Evolutionary conservation across 2,888 invertebrate genomes (phyloP), one percentile per base, ranked within the genome.

Genomic region (Diadromus collaris): DNA sequence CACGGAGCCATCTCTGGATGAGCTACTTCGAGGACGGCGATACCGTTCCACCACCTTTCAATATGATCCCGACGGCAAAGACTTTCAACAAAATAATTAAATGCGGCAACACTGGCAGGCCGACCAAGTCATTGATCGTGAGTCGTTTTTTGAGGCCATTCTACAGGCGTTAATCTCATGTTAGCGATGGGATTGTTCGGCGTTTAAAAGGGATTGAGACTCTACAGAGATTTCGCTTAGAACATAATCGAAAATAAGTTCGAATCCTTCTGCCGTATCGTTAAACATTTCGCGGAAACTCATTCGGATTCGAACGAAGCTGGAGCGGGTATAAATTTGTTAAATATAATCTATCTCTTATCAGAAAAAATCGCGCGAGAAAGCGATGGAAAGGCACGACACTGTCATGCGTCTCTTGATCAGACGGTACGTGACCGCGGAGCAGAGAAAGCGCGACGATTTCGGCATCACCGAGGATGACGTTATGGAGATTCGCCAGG

Each of bases 401-500:
- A 94, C 94, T 41, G 96, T 98, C 6, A 97, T 98, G 95, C 94
- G 96, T 81, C 93, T 97, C 67, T 91, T 99, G 79, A 95, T 99
- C 29, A 94, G 97, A 70, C 94, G 99, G 9, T 99, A 98, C 92
- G 95, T 99, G 19, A 97, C 96, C 0, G 95, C 96, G 0, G 97
- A 97, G 89, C 97, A 97, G 90, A 92, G 96, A 58, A 97, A 96
- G 82, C 93, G 97, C 65, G 98, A 98, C 89, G 97, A 97, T 71
- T 96, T 95, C 79, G 97, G 97, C 9, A 96, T 99, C 29, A 98
- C 97, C 0, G 99, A 99, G 89, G 99, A 99, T 91, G 99, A 99
- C 91, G 97, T 99, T 82, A 98, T 98, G 94, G 99, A 99, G 92
- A 97, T 99, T 86, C 94, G 99, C 85, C 98, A 99, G 88, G 99